Evolutionary conservation across 2,888 invertebrate species (phyloP).

Genomic region (Aromia moschata): DNA sequence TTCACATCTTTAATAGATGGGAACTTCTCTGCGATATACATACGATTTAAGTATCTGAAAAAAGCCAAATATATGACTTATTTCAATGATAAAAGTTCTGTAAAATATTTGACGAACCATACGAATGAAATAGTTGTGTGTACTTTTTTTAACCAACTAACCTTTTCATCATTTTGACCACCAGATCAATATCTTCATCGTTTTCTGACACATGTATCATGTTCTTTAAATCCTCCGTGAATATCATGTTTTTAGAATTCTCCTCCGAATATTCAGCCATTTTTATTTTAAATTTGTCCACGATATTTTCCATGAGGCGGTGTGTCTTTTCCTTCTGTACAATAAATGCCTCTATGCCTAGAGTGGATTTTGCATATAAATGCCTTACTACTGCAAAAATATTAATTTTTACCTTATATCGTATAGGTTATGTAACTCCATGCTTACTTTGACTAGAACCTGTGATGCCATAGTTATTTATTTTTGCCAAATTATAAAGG

Average conservation of each 20-base stretch:
- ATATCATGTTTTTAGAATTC: slow-evolving; percentile 72
- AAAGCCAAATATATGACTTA: no score
- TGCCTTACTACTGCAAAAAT: slow-evolving; percentile 52
- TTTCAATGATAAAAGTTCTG: no score
- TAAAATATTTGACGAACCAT: no score
- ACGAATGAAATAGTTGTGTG: no score
- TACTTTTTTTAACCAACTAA: no score
- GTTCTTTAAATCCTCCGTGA: slow-evolving; percentile 86
- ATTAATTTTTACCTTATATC: background rate
- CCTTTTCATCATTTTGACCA: slow-evolving; percentile 76
- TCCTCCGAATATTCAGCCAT: slow-evolving; percentile 73
- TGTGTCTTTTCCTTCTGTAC: slow-evolving; percentile 66
- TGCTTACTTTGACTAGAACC: slow-evolving; percentile 32
- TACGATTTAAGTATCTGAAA: no score
- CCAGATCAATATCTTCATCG: slow-evolving; percentile 70
- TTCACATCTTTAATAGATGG: no score
- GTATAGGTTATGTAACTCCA: slow-evolving; percentile 27
- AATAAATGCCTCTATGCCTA: slow-evolving; percentile 73
- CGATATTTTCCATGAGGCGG: slow-evolving; percentile 70
- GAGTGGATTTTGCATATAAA: slow-evolving; percentile 67
- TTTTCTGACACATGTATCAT: slow-evolving; percentile 77
- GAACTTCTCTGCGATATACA: no score
- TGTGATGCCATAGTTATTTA: slow-evolving; percentile 22
- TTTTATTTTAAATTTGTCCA: slow-evolving; percentile 74
- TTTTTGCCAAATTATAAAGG: slow-evolving; percentile 21